A percentile compares a stretch with the other conserved stretches of the same genome.
Conservation (phyloP, 2,113 vertebrate genomes). For the Alectura lathami region DNA sequence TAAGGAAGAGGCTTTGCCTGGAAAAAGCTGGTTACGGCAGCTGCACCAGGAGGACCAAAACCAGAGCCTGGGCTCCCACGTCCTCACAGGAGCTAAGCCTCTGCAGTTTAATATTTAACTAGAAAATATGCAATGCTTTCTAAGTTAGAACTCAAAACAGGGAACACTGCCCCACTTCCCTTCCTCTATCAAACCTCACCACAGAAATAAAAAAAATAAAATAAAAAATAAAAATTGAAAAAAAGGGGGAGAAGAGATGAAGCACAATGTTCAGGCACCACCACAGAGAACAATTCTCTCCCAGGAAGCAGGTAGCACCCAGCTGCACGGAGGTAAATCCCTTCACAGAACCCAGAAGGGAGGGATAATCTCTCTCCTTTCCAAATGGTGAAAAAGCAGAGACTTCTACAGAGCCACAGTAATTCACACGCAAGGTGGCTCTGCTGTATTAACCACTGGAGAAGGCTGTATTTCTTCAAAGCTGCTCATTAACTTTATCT, state of each 20-base stretch:
- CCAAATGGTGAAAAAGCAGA: background rate
- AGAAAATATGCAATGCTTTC: background rate
- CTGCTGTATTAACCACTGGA: background rate
- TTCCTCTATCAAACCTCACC: background rate
- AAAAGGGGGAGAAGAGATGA: too few relatives aligned
- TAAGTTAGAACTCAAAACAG: accelerated
- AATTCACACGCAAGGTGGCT: background rate
- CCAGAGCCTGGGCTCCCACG: background rate
- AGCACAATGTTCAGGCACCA: background rate
- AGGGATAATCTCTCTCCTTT: background rate
- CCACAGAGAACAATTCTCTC: background rate
- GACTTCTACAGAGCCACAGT: background rate
- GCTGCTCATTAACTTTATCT: background rate
- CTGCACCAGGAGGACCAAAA: background rate
- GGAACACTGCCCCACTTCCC: background rate
- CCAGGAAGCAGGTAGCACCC: background rate
- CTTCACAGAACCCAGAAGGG: background rate
- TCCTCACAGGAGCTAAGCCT: background rate
- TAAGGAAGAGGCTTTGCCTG: background rate
- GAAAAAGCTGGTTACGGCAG: background rate
- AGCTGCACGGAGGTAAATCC: background rate
- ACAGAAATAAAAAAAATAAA: background rate
- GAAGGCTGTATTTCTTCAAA: background rate
- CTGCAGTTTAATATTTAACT: accelerated
- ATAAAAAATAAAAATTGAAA: too few relatives aligned